Conservation (phyloP, 2,797 vertebrate genomes). For the Setipinna tenuifilis region DNA sequence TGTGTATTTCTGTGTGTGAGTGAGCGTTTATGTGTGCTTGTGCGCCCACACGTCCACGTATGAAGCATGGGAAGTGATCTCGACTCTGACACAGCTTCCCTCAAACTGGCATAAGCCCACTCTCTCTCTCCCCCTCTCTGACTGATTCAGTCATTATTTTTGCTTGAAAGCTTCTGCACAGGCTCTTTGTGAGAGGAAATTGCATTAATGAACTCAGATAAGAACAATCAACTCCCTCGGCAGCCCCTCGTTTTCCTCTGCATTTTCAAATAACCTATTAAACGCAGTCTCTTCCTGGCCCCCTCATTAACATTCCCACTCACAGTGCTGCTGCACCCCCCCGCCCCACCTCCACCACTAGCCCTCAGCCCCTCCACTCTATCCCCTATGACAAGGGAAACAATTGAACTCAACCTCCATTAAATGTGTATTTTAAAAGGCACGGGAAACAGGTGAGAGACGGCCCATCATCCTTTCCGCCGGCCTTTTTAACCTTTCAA, state of each 20-base stretch:
- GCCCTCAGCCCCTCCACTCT: neutral
- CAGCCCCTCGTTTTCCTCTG: conserved; percentile 22
- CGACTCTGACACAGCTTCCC: neutral
- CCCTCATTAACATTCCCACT: conserved; percentile 58
- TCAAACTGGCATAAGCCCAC: neutral
- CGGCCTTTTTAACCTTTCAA: conserved; percentile 73
- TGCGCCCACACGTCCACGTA: neutral
- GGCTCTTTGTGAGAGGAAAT: conserved; percentile 52
- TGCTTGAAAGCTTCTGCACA: conserved; percentile 51
- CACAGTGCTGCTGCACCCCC: conserved; percentile 30
- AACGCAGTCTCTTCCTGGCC: conserved; percentile 51
- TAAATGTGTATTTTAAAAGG: conserved; percentile 53
- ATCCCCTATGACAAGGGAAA: conserved; percentile 35
- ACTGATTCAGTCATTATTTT: conserved; percentile 49
- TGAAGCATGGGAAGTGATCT: neutral
- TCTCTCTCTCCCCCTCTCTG: conserved; percentile 18
- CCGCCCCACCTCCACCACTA: too few species aligned
- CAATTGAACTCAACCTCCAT: conserved; percentile 59
- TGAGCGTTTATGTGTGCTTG: neutral
- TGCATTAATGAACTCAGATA: conserved; percentile 60
- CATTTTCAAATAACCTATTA: conserved; percentile 60
- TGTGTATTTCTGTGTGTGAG: neutral
- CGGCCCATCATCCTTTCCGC: conserved; percentile 50
- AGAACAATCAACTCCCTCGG: conserved; percentile 53
- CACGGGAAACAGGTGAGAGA: conserved; percentile 52